A percentile compares a stretch with the other conserved stretches of the same genome.
Evolutionary conservation across 2,113 vertebrate genomes (phyloP).

Genomic region (Eulacestoma nigropectus): DNA sequence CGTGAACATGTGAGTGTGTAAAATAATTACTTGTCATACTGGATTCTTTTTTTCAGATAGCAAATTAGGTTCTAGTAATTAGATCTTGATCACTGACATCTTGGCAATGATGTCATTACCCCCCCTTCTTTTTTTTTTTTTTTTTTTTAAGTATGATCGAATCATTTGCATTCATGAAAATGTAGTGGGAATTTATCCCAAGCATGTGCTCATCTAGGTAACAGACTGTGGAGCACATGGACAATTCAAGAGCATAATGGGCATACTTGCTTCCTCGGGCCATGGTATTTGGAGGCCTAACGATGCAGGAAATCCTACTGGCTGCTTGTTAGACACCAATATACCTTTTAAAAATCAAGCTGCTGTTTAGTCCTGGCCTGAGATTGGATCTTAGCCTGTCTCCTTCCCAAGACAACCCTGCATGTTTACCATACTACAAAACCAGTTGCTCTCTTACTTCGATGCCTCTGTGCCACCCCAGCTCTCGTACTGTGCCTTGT

Average conservation of each 20-base stretch:
- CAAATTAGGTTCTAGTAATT: background rate
- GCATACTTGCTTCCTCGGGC: background rate
- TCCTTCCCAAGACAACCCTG: background rate
- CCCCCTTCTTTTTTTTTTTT: accelerated
- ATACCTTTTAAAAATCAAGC: background rate
- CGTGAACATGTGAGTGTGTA: background rate
- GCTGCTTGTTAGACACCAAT: background rate
- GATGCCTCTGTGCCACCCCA: accelerated
- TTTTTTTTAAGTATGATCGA: background rate
- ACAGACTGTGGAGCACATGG: background rate
- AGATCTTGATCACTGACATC: background rate
- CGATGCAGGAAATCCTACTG: background rate
- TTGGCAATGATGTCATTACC: background rate
- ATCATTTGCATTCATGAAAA: background rate
- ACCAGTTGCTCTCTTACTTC: background rate
- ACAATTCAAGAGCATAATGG: background rate
- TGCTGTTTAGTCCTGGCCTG: background rate
- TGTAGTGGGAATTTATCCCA: background rate
- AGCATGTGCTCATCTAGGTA: background rate
- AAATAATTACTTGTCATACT: conserved; percentile 9
- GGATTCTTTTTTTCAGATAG: background rate
- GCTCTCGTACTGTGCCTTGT: accelerated
- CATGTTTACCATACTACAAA: background rate
- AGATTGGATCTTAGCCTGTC: background rate
- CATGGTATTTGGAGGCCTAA: background rate